Conservation (phyloP, 2,888 invertebrate species). For the Gari tellinella region DNA sequence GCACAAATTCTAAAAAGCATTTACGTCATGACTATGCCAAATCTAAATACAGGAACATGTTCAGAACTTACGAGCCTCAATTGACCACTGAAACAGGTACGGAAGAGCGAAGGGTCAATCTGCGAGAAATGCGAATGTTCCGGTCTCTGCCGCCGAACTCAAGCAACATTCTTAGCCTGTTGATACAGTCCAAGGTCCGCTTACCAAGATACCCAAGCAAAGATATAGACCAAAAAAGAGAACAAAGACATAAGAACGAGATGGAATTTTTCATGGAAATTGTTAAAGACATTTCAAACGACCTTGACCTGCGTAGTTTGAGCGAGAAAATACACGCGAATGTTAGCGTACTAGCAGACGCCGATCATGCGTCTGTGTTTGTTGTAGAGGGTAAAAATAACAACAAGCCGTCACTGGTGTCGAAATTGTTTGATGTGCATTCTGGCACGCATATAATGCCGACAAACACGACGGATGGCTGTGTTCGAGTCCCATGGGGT, state of each 20-base stretch:
- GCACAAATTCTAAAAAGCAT: slow-evolving; percentile 85
- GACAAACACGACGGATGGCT: slow-evolving; percentile 79
- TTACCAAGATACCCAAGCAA: slow-evolving; percentile 85
- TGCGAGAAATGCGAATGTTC: slow-evolving; percentile 86
- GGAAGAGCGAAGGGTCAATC: slow-evolving; percentile 84
- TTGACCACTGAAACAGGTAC: slow-evolving; percentile 68
- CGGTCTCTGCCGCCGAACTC: slow-evolving; percentile 86
- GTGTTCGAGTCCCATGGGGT: slow-evolving; percentile 86
- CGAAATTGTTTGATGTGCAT: slow-evolving; percentile 86
- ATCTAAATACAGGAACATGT: slow-evolving; percentile 85
- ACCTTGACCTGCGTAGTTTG: slow-evolving; percentile 85
- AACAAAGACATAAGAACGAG: slow-evolving; percentile 83
- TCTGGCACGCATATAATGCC: slow-evolving; percentile 85
- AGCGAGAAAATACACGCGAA: slow-evolving; percentile 86
- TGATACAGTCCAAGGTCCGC: slow-evolving; percentile 86
- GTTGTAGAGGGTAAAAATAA: slow-evolving; percentile 84
- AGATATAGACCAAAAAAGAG: slow-evolving; percentile 85
- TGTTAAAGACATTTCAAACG: slow-evolving; percentile 86
- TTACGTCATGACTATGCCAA: slow-evolving; percentile 86
- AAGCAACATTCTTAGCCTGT: slow-evolving; percentile 85
- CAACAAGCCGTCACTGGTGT: slow-evolving; percentile 85
- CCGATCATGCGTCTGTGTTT: slow-evolving; percentile 86
- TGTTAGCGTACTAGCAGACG: slow-evolving; percentile 85
- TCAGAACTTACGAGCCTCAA: slow-evolving; percentile 83
- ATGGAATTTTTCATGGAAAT: slow-evolving; percentile 86